Base-by-base conservation (phyloP, 2,797 vertebrate genomes). In the Crenichthys baileyi region DNA sequence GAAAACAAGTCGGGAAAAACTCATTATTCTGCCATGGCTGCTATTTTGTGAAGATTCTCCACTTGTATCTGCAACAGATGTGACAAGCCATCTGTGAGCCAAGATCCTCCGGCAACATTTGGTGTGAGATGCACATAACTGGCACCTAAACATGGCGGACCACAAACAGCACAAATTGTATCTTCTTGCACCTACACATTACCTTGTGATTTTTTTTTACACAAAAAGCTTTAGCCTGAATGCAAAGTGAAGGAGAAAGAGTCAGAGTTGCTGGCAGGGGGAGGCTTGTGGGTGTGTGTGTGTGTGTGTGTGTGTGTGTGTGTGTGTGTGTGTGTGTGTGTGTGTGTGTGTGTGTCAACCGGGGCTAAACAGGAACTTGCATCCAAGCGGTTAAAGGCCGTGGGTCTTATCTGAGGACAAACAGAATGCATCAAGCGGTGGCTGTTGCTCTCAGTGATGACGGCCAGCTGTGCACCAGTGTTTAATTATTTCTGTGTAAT, bases 401-500 rank as follows among this genome's bases (percentile, higher is more conserved):
- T 85, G 81, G 93, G 91, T 94, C 94, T 96, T 95, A 95, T 96
- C 95, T 94, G 94, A 95, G 93, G 92, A 94, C 94, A 94, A 93
- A 94, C 95, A 96, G 95, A 95, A 95, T 94, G 93, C 94, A 95
- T 96, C 93, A 95, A 95, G 94, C 93, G 72, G 91, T 90, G 93
- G 93, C 95, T 93, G 94, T 93, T 92, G 94, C 93, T 94, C 93
- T 89, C 93, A 83, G 88, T 91, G 93, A 96, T 95, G 95, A 94
- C 81, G 91, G 94, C 95, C 95, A 95, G 95, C 94, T 96, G 95
- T 94, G 95, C 94, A 92, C 92, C 92, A 89, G 89, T 94, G 94
- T 95, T 95, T 96, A 96, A 96, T 96, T 96, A 96, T 96, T 95
- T 95, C 90, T 90, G 90, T 93, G 93, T 96, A 96, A 96, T 96